phyloP scores from a whole-genome alignment of 1,140 invertebrate genomes.

The Carcinoscorpius rotundicauda region DNA sequence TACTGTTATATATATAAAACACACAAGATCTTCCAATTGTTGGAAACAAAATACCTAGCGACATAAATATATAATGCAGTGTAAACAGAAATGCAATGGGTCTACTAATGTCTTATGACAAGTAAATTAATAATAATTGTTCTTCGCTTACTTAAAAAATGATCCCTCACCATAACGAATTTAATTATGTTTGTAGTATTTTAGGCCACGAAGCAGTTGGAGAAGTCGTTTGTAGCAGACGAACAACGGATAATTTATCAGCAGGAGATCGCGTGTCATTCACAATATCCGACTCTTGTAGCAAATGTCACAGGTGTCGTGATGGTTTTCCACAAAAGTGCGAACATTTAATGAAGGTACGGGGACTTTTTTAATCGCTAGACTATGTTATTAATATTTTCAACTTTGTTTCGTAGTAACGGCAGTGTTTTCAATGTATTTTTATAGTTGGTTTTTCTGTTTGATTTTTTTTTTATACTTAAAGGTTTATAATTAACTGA shows the following conservation, averaged over 20 bases:
- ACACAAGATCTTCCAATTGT: too few relatives aligned
- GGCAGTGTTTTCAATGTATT: neutral
- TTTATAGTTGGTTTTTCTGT: neutral
- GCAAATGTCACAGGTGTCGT: neutral
- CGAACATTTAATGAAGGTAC: too few relatives aligned
- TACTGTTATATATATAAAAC: too few relatives aligned
- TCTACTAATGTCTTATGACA: too few relatives aligned
- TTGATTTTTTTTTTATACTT: too few relatives aligned
- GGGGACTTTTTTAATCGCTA: slow-evolving; percentile 3
- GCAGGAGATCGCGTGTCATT: slow-evolving; percentile 13
- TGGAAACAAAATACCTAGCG: too few relatives aligned
- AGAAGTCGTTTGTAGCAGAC: slow-evolving; percentile 10
- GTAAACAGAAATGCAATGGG: too few relatives aligned
- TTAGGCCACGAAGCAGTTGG: slow-evolving; percentile 17
- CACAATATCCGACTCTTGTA: slow-evolving; percentile 6
- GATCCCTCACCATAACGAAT: too few relatives aligned
- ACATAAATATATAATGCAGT: too few relatives aligned
- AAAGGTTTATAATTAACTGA: too few relatives aligned
- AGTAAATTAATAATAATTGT: too few relatives aligned
- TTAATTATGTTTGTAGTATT: slow-evolving; percentile 6
- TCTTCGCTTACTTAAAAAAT: too few relatives aligned
- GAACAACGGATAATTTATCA: slow-evolving; percentile 3
- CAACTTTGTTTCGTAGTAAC: neutral
- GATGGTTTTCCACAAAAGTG: slow-evolving; percentile 8
- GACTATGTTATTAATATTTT: slow-evolving; percentile 5